phyloP scores from a whole-genome alignment of 2,888 invertebrate genomes.

The Eupeodes latifasciatus region DNA sequence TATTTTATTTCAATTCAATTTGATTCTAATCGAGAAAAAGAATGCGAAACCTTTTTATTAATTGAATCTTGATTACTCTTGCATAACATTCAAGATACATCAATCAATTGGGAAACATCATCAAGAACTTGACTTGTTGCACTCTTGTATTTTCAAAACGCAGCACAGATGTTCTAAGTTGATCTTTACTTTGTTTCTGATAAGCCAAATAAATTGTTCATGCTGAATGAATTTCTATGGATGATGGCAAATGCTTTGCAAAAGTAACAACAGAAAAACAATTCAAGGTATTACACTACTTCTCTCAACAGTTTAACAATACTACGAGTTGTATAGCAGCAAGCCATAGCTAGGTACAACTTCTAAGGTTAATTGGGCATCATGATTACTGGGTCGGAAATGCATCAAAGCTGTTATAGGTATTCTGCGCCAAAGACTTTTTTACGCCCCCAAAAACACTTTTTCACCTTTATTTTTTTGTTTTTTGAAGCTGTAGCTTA shows the following conservation, averaged over 20 bases:
- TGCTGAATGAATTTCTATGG: constrained; percentile 28
- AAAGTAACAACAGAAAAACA: neutral
- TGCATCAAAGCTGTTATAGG: constrained; percentile 77
- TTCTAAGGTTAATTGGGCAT: constrained; percentile 85
- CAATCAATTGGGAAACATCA: constrained; percentile 48
- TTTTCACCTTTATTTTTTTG: constrained; percentile 48
- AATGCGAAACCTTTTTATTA: neutral
- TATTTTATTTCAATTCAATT: neutral
- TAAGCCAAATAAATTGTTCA: constrained; percentile 65
- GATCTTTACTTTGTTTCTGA: constrained; percentile 61
- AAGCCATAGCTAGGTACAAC: constrained; percentile 63
- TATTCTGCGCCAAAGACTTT: constrained; percentile 55
- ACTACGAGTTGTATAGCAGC: constrained; percentile 9
- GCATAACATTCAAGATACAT: constrained; percentile 36
- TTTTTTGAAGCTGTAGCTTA: neutral
- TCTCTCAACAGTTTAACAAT: constrained; percentile 74
- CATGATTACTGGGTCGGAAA: constrained; percentile 85
- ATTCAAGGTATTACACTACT: constrained; percentile 37
- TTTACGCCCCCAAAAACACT: constrained; percentile 57
- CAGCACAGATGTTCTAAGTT: constrained; percentile 27
- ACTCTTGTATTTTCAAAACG: constrained; percentile 19
- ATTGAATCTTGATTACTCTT: constrained; percentile 29
- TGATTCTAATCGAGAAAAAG: neutral
- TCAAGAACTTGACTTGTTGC: constrained; percentile 42
- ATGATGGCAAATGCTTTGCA: neutral